Conservation (phyloP, 2,888 invertebrate species). For the Ochropacha duplaris region DNA sequence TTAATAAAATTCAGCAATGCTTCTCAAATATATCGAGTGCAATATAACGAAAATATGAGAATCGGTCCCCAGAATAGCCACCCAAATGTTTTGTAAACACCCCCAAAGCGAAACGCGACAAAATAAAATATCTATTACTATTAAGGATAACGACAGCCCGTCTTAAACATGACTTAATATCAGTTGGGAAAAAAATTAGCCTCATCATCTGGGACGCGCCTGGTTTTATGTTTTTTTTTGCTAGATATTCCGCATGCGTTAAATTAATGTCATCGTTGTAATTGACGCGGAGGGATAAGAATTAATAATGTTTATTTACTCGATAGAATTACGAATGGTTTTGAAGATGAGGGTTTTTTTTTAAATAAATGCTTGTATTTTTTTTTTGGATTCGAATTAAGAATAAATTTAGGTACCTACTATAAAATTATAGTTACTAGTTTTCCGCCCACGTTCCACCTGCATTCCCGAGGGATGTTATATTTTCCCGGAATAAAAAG, state of each 20-base stretch:
- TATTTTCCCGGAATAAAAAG: too few species aligned
- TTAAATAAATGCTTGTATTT: constrained; percentile 14
- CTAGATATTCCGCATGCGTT: constrained; percentile 34
- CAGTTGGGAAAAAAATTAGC: constrained; percentile 79
- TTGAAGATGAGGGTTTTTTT: constrained; percentile 38
- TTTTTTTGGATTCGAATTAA: background rate
- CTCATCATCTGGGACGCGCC: constrained; percentile 62
- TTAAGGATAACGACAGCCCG: constrained; percentile 80
- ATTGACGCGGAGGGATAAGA: constrained; percentile 26
- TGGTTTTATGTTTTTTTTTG: constrained; percentile 21
- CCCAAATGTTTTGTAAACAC: constrained; percentile 71
- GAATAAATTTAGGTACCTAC: too few species aligned
- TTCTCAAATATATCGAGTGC: too few species aligned
- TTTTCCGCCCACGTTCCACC: too few species aligned
- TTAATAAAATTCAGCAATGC: too few species aligned
- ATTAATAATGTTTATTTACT: constrained; percentile 48
- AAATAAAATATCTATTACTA: constrained; percentile 84
- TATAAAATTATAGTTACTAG: too few species aligned
- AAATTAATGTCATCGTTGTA: constrained; percentile 33
- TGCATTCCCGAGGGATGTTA: too few species aligned
- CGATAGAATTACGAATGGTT: constrained; percentile 48
- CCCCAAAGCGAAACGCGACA: constrained; percentile 74
- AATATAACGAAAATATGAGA: background rate
- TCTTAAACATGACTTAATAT: constrained; percentile 84
- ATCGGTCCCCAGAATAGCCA: constrained; percentile 32